Percentiles rank a stretch among this genome's conserved stretches.
Evolutionary conservation across 2,888 invertebrate species (phyloP).

Genomic region (Limnephilus rhombicus): DNA sequence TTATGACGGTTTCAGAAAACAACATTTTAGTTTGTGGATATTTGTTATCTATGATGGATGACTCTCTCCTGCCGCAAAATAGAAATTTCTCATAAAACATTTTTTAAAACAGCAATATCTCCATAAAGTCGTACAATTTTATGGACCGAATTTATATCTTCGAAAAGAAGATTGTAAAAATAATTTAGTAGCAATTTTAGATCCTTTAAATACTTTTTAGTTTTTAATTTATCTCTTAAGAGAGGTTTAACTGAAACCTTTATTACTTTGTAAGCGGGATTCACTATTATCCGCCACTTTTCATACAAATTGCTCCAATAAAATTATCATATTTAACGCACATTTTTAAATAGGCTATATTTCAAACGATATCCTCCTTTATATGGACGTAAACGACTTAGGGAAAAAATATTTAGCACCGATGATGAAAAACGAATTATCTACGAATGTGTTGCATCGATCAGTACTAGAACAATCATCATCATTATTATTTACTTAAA

Average conservation of each 20-base stretch:
- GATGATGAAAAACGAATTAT: not conserved
- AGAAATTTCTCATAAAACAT: not conserved
- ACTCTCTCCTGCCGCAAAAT: not conserved
- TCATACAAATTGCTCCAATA: constrained; percentile 6
- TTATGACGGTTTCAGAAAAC: not conserved
- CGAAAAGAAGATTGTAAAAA: not conserved
- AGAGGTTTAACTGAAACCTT: not conserved
- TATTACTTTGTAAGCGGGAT: not conserved
- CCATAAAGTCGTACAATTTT: not conserved
- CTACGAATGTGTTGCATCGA: not conserved
- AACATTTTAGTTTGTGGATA: not conserved
- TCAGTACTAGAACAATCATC: not conserved
- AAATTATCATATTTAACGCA: constrained; percentile 17
- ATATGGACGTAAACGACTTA: constrained; percentile 5
- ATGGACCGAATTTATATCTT: not conserved
- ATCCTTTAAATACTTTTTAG: not conserved
- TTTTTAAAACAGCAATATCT: too few species aligned
- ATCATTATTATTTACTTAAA: not conserved
- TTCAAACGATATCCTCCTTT: constrained; percentile 9
- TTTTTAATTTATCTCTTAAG: not conserved
- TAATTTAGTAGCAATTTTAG: not conserved
- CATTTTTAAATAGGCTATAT: constrained; percentile 21
- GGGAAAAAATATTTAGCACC: constrained; percentile 12
- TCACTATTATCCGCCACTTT: constrained; percentile 7
- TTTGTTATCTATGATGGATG: not conserved